These are phyloP conservation scores for Allophyes oxyacanthae DNA, from an alignment of 2,888 invertebrate genomes.

Conservation along the genomic window DNA sequence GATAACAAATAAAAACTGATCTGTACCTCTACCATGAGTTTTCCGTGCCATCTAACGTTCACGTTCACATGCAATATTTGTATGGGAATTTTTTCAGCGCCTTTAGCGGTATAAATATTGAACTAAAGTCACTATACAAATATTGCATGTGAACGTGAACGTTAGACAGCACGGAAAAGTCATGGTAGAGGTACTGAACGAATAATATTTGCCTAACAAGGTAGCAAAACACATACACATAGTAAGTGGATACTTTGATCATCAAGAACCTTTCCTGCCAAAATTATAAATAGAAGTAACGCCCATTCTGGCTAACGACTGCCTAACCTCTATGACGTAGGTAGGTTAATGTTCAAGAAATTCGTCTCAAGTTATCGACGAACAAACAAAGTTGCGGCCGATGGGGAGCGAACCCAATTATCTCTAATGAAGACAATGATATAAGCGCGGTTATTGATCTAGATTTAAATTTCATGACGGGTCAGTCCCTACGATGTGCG, in stretches of 20 bases:
- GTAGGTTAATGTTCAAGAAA: conserved; percentile 82
- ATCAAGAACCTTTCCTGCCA: conserved; percentile 12
- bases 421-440: conserved; percentile 90
- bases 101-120: no score
- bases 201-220: no score
- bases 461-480: conserved; percentile 90
- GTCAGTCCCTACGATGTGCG: conserved; percentile 88
- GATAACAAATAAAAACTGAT: no score
- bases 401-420: conserved; percentile 89
- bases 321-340: conserved; percentile 59
- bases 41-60: no score
- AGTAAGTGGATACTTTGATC: conserved; percentile 20
- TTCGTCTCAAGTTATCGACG: conserved; percentile 88
- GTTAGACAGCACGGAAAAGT: no score
- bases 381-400: conserved; percentile 87
- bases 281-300: conserved; percentile 46
- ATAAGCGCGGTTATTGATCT: conserved; percentile 90
- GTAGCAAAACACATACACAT: not conserved
- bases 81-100: no score
- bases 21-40: no score
- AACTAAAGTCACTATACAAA: no score
- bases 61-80: no score
- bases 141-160: no score
- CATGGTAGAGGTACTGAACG: no score
- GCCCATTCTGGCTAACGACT: conserved; percentile 58